phyloP scores from a whole-genome alignment of 2,113 vertebrate species.

The Carlito syrichta region DNA sequence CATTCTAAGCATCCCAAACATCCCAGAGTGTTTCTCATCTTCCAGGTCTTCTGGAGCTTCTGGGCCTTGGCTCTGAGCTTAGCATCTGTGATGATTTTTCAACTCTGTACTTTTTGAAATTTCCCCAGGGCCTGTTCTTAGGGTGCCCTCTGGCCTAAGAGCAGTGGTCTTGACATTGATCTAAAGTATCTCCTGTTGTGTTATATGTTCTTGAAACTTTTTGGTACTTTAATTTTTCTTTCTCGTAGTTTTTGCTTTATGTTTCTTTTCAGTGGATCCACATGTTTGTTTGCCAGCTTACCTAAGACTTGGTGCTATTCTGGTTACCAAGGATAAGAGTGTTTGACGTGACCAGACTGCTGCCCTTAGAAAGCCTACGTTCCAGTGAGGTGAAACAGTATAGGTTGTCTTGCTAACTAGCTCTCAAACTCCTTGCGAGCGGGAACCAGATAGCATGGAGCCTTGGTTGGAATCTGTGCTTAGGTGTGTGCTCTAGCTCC shows the following conservation, averaged over 20 bases:
- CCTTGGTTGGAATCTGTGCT: neutral
- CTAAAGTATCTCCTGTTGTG: neutral
- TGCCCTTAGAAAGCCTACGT: neutral
- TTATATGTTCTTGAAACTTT: neutral
- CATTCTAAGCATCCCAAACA: neutral
- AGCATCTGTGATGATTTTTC: neutral
- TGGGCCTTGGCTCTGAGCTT: neutral
- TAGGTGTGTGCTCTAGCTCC: neutral
- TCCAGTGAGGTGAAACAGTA: neutral
- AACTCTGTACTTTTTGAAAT: neutral
- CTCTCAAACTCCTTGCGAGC: neutral
- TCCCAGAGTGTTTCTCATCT: neutral
- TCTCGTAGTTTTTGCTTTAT: neutral
- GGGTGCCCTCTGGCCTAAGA: neutral
- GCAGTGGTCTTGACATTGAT: neutral
- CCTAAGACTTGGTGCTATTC: neutral
- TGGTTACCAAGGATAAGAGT: neutral
- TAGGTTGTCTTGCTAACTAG: neutral
- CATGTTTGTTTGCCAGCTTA: neutral
- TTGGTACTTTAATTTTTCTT: neutral
- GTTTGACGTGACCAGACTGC: neutral
- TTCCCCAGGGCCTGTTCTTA: neutral
- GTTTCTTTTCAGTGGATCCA: neutral
- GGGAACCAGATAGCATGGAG: neutral
- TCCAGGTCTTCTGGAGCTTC: neutral